phyloP scores from a whole-genome alignment of 2,113 vertebrate species.

The Gnathonemus longibarbis region DNA sequence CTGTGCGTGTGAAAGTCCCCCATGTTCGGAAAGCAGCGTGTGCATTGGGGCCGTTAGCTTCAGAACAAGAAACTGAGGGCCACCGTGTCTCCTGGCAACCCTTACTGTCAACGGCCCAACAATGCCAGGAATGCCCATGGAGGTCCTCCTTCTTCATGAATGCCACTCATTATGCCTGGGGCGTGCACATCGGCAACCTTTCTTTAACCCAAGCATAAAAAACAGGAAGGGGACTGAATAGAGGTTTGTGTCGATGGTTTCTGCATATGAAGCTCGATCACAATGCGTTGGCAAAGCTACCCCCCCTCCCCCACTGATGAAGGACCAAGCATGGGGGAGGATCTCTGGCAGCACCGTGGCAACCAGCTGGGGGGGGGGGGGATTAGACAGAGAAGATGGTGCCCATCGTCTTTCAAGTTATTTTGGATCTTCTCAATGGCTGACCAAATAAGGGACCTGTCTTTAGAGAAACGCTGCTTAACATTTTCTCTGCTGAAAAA shows the following conservation, averaged over 20 bases:
- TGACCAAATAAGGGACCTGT: not conserved
- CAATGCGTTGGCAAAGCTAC: not conserved
- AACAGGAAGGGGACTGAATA: not conserved
- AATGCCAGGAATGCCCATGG: slow-evolving; percentile 4
- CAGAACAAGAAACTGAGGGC: not conserved
- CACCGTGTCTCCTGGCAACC: slow-evolving; percentile 3
- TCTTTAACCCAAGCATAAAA: not conserved
- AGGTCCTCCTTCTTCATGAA: slow-evolving; percentile 2
- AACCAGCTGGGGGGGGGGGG: not conserved
- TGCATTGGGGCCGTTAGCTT: not conserved
- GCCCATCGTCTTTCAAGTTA: not conserved
- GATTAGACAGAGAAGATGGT: not conserved
- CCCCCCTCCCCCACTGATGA: not conserved
- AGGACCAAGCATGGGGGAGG: not conserved
- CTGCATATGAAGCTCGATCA: not conserved
- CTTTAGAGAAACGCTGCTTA: not conserved
- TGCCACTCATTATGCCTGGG: slow-evolving; percentile 3
- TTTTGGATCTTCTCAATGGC: not conserved
- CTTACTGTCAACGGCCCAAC: not conserved
- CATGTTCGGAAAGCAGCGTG: not conserved
- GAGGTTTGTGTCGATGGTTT: not conserved
- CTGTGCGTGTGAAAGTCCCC: not conserved
- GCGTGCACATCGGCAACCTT: slow-evolving; percentile 2
- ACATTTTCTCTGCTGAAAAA: not conserved
- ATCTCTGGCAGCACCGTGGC: not conserved